phyloP scores from a whole-genome alignment of 2,113 vertebrate species.

The Myotis yumanensis region DNA sequence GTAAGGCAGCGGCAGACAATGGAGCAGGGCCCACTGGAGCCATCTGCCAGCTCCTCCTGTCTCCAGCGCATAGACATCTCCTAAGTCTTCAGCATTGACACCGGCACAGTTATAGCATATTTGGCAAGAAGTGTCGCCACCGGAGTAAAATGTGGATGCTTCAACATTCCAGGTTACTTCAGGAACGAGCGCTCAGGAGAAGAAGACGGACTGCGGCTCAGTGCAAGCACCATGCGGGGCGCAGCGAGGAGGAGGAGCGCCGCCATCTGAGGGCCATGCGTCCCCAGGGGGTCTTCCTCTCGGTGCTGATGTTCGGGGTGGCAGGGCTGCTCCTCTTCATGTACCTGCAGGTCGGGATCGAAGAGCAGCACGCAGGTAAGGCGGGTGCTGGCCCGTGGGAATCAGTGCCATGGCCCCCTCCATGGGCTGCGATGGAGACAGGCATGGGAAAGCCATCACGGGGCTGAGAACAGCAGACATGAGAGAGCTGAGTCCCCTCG shows the following conservation, averaged over 20 bases:
- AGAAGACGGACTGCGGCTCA: constrained; percentile 6
- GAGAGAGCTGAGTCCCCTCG: not conserved
- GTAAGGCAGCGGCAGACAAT: not conserved
- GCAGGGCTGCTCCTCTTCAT: constrained; percentile 85
- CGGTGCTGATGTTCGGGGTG: constrained; percentile 84
- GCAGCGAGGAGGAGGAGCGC: constrained; percentile 73
- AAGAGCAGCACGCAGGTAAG: constrained; percentile 83
- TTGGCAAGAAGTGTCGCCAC: not conserved
- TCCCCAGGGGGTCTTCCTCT: constrained; percentile 83
- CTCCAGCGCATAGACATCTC: not conserved
- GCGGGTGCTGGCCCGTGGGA: not conserved
- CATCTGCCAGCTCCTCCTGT: not conserved
- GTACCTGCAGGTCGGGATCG: constrained; percentile 84
- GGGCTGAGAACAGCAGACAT: not conserved
- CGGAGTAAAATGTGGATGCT: not conserved
- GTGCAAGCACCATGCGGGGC: constrained; percentile 46
- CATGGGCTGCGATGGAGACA: not conserved
- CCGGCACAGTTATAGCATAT: not conserved
- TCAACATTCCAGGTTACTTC: constrained; percentile 70
- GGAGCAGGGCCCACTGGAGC: not conserved
- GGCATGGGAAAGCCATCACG: not conserved
- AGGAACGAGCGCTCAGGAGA: not conserved
- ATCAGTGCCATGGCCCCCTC: not conserved
- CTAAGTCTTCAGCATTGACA: not conserved
- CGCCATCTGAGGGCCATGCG: constrained; percentile 83